A percentile compares a stretch with the other conserved stretches of the same genome.
These are phyloP conservation scores for Prunella himalayana DNA, from an alignment of 2,113 vertebrate genomes.

Conservation along the genomic window DNA sequence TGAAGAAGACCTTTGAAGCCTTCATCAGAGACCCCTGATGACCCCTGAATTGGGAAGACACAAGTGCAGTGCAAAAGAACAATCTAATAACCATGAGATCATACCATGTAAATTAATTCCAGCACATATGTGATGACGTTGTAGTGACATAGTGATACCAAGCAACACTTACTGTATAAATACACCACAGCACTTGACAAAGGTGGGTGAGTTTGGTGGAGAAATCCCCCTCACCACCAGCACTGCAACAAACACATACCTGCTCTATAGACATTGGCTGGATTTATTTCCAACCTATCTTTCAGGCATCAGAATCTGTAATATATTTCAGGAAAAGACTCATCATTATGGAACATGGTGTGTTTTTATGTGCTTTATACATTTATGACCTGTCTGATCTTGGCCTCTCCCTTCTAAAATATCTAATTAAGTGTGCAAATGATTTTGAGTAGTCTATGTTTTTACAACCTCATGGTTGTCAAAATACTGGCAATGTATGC, in stretches of 20 bases:
- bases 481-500: background rate
- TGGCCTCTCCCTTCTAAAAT: background rate
- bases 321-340: background rate
- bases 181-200: background rate
- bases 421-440: background rate
- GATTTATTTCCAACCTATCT: background rate
- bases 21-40: background rate
- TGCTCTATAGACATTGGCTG: background rate
- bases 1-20: background rate
- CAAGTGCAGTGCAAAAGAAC: background rate
- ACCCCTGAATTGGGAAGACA: fast-evolving
- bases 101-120: background rate
- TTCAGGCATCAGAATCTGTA: background rate
- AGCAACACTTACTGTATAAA: background rate
- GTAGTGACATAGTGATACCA: background rate
- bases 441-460: background rate
- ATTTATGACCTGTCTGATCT: background rate
- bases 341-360: background rate
- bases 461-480: background rate
- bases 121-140: fast-evolving
- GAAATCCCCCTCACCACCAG: background rate
- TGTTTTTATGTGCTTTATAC: background rate
- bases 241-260: background rate
- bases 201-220: background rate
- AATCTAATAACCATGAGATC: background rate